Percentiles rank a stretch among this genome's conserved stretches.
phyloP scores from a whole-genome alignment of 2,888 invertebrate species.

The Cotesia congregata region DNA sequence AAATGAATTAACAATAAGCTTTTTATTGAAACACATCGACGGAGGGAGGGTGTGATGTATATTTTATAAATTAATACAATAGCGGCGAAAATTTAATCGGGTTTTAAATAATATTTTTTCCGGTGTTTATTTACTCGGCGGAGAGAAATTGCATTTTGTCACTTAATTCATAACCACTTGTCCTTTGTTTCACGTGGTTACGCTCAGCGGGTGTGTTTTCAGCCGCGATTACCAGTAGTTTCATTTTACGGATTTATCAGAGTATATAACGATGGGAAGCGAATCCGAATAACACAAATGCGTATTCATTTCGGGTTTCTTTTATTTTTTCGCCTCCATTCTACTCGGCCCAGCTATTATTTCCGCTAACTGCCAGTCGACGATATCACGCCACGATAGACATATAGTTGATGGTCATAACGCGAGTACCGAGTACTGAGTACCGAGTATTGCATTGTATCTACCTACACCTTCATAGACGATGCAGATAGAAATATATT shows the following conservation, averaged over 20 bases:
- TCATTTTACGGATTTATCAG: slow-evolving; percentile 53
- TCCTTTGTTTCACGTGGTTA: slow-evolving; percentile 37
- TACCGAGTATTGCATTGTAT: slow-evolving; percentile 38
- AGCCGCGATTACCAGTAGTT: slow-evolving; percentile 46
- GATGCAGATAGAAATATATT: background rate
- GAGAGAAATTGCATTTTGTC: slow-evolving; percentile 42
- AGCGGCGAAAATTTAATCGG: background rate
- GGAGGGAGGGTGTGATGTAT: background rate
- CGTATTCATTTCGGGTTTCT: slow-evolving; percentile 28
- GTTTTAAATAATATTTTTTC: background rate
- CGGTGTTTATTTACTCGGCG: background rate
- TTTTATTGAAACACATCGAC: background rate
- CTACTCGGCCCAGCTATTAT: slow-evolving; percentile 31
- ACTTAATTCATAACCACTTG: slow-evolving; percentile 22
- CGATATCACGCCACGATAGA: slow-evolving; percentile 50
- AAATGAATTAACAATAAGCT: background rate
- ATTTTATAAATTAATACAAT: background rate
- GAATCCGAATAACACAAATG: slow-evolving; percentile 14
- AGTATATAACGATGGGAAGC: slow-evolving; percentile 46
- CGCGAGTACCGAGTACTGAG: slow-evolving; percentile 24
- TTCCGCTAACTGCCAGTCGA: slow-evolving; percentile 49
- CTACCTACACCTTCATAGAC: slow-evolving; percentile 21
- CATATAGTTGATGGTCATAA: slow-evolving; percentile 45
- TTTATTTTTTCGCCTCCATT: slow-evolving; percentile 38
- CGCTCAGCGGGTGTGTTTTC: slow-evolving; percentile 22